Base-by-base conservation (phyloP, 1,140 invertebrate species). In the Aleiodes sp. region DNA sequence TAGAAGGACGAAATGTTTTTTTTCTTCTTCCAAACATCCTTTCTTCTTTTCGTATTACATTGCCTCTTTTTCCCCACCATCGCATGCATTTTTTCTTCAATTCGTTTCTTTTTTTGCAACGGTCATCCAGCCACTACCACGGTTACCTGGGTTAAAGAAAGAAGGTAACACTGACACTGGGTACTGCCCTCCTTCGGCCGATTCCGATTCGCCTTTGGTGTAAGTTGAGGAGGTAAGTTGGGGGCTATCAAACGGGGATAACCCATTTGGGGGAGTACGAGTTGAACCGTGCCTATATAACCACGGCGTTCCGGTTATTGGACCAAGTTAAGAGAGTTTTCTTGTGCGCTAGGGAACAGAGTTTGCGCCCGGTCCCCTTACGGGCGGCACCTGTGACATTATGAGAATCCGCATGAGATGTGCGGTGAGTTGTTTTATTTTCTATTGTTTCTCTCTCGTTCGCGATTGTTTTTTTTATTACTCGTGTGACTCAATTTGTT, bases 401-500 rank as follows among this genome's bases (percentile, higher is more conserved):
- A 86, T 86, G 85, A 86, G 79, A 80, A 80, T 86, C 79, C 83
- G 83, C 82, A 79, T 80, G 74, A 81, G 78, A 86, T 81, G 77
- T 80, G 83, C 80, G 84, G 85, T 86, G 72, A 84, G 84, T 85
- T 80, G 60, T 33, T 33, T 28, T 56, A n/a, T n/a, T n/a, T n/a
- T n/a, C n/a, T n/a, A n/a, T n/a, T n/a, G n/a, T n/a, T n/a, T n/a
- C n/a, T n/a, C n/a, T n/a, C n/a, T n/a, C 60, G 29, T 26, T 35
- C n/a, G 43, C 57, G 8, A 68, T 56, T 60, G 31, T 24, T 26
- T 60, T 12, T 28, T 56, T 62, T 14, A 65, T 31, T 19, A 4
- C 21, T 28, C 16, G 62, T 57, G 14, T 33, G 14, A 60, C 37
- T 60, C 16, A 37, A 46, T 64, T 65, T 29, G 10, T 33, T 31